Conservation (phyloP, 2,113 vertebrate genomes). For the Pavo muticus region DNA sequence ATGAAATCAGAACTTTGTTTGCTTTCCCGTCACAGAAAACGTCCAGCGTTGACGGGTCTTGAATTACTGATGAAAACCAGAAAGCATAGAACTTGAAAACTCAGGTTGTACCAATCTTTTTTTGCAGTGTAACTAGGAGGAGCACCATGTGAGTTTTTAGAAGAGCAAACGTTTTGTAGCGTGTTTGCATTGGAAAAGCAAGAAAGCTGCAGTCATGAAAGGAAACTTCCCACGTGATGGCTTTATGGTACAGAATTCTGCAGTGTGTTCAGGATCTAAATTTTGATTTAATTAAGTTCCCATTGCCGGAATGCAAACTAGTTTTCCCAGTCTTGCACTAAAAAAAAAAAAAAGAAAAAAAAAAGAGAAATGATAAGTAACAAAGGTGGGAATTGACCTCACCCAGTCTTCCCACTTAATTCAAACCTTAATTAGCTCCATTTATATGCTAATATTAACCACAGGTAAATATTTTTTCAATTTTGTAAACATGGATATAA, state of each 20-base stretch:
- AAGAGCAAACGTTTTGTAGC: neutral
- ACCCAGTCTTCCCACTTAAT: slow-evolving; percentile 29
- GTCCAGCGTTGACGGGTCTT: neutral
- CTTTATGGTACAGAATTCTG: neutral
- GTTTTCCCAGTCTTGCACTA: slow-evolving; percentile 28
- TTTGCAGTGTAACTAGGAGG: neutral
- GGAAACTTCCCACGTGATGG: neutral
- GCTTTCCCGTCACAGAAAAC: neutral
- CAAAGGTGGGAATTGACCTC: slow-evolving; percentile 59
- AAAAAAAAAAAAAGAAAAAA: neutral
- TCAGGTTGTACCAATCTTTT: neutral
- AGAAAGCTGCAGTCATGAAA: neutral
- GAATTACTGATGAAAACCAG: neutral
- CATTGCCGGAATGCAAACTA: slow-evolving; percentile 5
- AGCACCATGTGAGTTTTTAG: neutral
- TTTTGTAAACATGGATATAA: neutral
- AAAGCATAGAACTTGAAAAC: neutral
- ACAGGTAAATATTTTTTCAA: neutral
- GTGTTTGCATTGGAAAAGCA: neutral
- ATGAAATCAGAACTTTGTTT: neutral
- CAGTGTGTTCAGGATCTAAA: neutral
- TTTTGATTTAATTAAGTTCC: neutral
- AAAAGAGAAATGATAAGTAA: slow-evolving; percentile 11
- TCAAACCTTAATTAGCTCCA: neutral
- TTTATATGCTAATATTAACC: neutral